Evolutionary conservation across 2,797 vertebrate genomes (phyloP).

Genomic region (Oreonectes daqikongensis): DNA sequence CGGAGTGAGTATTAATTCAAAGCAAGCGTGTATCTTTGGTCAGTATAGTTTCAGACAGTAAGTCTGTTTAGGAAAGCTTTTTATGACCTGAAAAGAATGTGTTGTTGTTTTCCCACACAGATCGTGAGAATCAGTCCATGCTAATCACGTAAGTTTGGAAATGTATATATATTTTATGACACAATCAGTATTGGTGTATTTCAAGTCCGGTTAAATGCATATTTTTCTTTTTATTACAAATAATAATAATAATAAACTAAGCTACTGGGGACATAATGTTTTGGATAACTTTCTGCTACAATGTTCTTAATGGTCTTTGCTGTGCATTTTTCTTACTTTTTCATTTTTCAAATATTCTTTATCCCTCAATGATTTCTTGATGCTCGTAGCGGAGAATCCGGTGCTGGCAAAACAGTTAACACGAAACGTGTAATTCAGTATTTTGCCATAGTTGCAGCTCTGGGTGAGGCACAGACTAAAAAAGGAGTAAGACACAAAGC

Average conservation of each 20-base stretch:
- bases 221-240: neutral
- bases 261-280: neutral
- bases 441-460: conserved; percentile 97
- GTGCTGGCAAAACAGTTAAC: conserved; percentile 99
- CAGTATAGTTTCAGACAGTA: neutral
- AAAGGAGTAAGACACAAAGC: conserved; percentile 89
- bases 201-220: neutral
- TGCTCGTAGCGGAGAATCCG: conserved; percentile 93
- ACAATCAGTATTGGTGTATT: neutral
- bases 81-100: conserved; percentile 1
- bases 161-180: neutral
- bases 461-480: conserved; percentile 90
- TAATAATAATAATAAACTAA: neutral
- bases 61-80: neutral
- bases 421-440: conserved; percentile 99
- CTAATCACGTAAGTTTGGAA: conserved; percentile 91
- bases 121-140: conserved; percentile 97
- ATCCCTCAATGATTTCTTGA: conserved; percentile 66
- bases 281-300: neutral
- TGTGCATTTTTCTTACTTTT: conserved; percentile 23
- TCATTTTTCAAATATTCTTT: conserved; percentile 61
- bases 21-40: neutral
- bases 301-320: conserved; percentile 22
- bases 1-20: conserved; percentile 79
- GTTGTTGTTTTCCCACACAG: conserved; percentile 67